Base-by-base conservation (phyloP, 2,888 invertebrate species). In the Drosophila kuntzei region DNA sequence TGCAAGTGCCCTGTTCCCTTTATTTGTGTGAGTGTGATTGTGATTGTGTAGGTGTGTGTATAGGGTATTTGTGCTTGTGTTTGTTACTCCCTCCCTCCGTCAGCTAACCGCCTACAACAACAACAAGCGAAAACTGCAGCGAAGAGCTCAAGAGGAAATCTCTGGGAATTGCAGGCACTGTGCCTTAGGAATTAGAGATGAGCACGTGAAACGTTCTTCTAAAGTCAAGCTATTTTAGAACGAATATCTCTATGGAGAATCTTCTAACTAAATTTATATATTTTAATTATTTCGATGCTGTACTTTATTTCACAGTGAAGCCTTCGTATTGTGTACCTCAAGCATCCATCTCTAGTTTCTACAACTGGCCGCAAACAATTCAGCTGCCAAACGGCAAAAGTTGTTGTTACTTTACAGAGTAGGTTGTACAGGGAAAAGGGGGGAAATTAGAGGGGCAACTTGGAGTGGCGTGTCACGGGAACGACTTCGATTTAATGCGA, bases 401-500 rank as follows among this genome's bases (percentile, higher is more conserved):
- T 70, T 71, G 71, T 49, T 57, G 61, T 43, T 55, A 20, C 32
- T 14, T 14, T 14, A 36, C 29, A 25, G 53, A 14, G 25, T 43
- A 14, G 3, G 44, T 22, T 36, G 16, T 16, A 2, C 12, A 0
- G 36, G 25, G 22, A 32, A 46, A 61, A 63, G 43, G 39, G 14
- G 63, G 36, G 32, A 9, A n/a, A n/a, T n/a, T 11, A 22, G 34
- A 6, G 12, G 4, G 1, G 18, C 14, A 20, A 16, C 41, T 53
- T 43, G 64, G 44, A 14, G 66, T 46, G 44, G 46, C 34, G 47
- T 65, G 63, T 66, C 39, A 76, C 71, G 79, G 66, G 41, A 66
- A 67, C 76, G 79, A 79, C 88, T 90, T 90, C 90, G 89, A 89
- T 90, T 90, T 89, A 90, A 90, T 90, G 89, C 81, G 89, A 89